phyloP scores from a whole-genome alignment of 2,888 invertebrate genomes.

The Trypoxylon attenuatum region DNA sequence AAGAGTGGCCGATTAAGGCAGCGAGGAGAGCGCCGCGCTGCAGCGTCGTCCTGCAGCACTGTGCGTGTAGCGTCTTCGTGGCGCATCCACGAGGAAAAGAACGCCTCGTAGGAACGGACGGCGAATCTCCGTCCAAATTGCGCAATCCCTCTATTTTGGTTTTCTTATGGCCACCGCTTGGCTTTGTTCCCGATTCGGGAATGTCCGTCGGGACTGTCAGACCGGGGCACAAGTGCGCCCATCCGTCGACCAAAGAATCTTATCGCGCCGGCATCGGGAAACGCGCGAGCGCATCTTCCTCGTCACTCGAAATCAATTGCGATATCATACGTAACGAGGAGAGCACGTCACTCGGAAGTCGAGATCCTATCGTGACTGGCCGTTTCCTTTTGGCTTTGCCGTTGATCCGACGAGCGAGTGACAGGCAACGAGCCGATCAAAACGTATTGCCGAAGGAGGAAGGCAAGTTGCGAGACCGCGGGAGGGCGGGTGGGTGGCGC shows the following conservation, averaged over 20 bases:
- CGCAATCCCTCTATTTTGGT: constrained; percentile 56
- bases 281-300: not conserved
- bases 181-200: constrained; percentile 58
- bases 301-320: not conserved
- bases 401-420: too few species aligned
- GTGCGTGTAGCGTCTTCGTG: not conserved
- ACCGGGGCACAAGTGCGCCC: too few species aligned
- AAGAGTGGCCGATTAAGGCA: not conserved
- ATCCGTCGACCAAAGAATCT: not conserved
- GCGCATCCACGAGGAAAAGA: constrained; percentile 1
- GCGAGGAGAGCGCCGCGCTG: not conserved
- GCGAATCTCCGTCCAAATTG: constrained; percentile 43
- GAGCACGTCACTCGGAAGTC: not conserved
- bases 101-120: constrained; percentile 1
- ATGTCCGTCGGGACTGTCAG: constrained; percentile 18
- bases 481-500: too few species aligned
- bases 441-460: too few species aligned
- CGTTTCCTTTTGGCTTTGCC: too few species aligned
- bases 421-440: too few species aligned
- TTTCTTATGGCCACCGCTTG: constrained; percentile 52
- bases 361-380: not conserved
- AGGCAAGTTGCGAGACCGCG: too few species aligned
- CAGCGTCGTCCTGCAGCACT: too few species aligned
- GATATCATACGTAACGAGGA: not conserved
- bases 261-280: not conserved